Evolutionary conservation across 2,797 vertebrate species (phyloP), one percentile per base, ranked within the genome.

Genomic region (Champsocephalus gunnari): DNA sequence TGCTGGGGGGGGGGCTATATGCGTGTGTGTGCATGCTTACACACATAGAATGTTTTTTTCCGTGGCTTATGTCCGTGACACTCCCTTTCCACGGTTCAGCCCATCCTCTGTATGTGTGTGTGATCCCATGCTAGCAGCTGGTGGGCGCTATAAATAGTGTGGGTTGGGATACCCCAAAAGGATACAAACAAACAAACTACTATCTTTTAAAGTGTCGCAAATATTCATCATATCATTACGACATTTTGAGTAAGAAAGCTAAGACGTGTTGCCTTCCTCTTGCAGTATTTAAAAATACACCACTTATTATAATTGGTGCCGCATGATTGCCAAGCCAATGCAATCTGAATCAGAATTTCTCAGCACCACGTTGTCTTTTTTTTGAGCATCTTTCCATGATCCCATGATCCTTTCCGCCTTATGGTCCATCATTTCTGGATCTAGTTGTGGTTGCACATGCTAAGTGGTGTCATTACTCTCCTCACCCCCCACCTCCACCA

Each of bases 21-120:
- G 21, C 66, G 43, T 53, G 47, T 77, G 47, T 48, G 43, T 66
- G 48, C 47, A 54, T 84, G 38, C 62, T 72, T 73, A 58, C 41
- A 62, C 34, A 62, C n/a, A 61, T 13, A 71, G 44, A 66, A 63
- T 56, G 60, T 63, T 70, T 70, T 76, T 90, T 90, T 77, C 86
- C 78, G 51, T 71, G 59, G 34, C 12, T 16, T 82, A 72, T 64
- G 74, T 71, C 62, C 32, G 34, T n/a, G 77, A 82, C 86, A 86
- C 90, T 77, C 87, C 89, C 90, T 87, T 90, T 66, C 80, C 86
- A 87, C 3, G 0, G 86, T 86, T 69, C 87, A 85, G 67, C 88
- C 89, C 91, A 85, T 90, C 83, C 86, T 83, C 69, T 83, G 51
- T 50, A 16, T 83, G 48, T 78, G 60, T 70, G 74, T 87, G 87